Conservation (phyloP, 2,888 invertebrate genomes). For the Poecilus cupreus region DNA sequence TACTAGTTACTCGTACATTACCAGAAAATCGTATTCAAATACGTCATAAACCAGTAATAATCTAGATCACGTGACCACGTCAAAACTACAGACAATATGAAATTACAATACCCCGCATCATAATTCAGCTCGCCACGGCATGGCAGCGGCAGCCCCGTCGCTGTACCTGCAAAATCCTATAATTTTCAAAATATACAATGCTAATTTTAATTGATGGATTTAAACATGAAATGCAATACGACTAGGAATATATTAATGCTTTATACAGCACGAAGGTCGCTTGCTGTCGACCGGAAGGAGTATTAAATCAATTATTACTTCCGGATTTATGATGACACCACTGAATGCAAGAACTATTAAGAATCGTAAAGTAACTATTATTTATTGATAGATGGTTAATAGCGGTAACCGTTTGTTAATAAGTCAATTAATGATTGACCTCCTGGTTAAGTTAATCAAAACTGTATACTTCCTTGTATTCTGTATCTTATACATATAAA, state of each 20-base stretch:
- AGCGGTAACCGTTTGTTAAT: too few relatives aligned
- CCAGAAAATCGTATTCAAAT: not conserved
- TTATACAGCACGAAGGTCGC: constrained; percentile 35
- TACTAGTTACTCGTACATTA: too few relatives aligned
- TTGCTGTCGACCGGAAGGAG: not conserved
- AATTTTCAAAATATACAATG: constrained; percentile 63
- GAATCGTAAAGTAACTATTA: too few relatives aligned
- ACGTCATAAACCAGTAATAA: not conserved
- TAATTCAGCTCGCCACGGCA: constrained; percentile 2
- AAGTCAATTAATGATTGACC: too few relatives aligned
- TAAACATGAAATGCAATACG: constrained; percentile 62
- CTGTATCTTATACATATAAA: too few relatives aligned
- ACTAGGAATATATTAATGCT: constrained; percentile 62
- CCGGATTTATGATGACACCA: not conserved
- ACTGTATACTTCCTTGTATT: too few relatives aligned
- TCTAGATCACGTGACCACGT: not conserved
- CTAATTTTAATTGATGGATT: constrained; percentile 63
- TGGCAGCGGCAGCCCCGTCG: not conserved
- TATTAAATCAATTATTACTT: constrained; percentile 3
- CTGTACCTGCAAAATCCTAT: constrained; percentile 42
- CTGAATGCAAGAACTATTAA: too few relatives aligned
- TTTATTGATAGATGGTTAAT: too few relatives aligned
- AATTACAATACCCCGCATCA: constrained; percentile 25
- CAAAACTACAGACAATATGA: constrained; percentile 45
- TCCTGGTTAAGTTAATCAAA: too few relatives aligned